These are phyloP conservation scores for Dolichotis patagonum DNA, from an alignment of 2,113 vertebrate genomes.

Conservation along the genomic window DNA sequence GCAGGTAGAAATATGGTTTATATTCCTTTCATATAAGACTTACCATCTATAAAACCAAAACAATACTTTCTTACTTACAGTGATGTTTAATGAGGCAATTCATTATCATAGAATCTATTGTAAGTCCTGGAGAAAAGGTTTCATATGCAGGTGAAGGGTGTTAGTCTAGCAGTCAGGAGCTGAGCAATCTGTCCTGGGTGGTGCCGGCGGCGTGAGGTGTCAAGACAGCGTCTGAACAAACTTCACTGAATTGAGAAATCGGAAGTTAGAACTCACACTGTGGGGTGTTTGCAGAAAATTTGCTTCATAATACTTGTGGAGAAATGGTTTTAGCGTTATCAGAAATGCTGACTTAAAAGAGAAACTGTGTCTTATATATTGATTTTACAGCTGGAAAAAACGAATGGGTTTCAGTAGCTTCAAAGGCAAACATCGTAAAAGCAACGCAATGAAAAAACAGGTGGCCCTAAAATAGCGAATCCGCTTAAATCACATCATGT, in stretches of 20 bases:
- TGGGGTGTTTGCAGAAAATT: not conserved
- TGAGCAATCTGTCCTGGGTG: not conserved
- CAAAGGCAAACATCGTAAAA: not conserved
- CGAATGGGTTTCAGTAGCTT: not conserved
- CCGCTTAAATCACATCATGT: not conserved
- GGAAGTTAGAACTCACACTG: not conserved
- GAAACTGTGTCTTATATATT: not conserved
- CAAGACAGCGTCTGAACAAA: slow-evolving; percentile 58
- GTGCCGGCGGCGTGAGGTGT: not conserved
- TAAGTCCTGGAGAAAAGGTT: not conserved
- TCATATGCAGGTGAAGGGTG: slow-evolving; percentile 53
- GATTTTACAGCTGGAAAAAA: not conserved
- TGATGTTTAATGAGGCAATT: slow-evolving; percentile 25
- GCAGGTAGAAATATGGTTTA: not conserved
- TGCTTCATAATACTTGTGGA: not conserved
- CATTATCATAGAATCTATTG: slow-evolving; percentile 12
- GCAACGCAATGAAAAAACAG: not conserved
- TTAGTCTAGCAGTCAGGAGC: slow-evolving; percentile 61
- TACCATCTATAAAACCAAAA: slow-evolving; percentile 32
- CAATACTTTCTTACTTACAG: slow-evolving; percentile 18
- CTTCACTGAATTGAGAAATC: slow-evolving; percentile 58
- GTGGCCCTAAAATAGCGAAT: not conserved
- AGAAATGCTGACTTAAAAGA: not conserved
- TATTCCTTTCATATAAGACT: slow-evolving; percentile 2
- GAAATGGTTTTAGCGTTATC: not conserved